Evolutionary conservation across 37 sponge, comb jelly and placozoan genomes (phyloP), one percentile per base, ranked within the genome.

Genomic region (Cliona cf. orientalis): DNA sequence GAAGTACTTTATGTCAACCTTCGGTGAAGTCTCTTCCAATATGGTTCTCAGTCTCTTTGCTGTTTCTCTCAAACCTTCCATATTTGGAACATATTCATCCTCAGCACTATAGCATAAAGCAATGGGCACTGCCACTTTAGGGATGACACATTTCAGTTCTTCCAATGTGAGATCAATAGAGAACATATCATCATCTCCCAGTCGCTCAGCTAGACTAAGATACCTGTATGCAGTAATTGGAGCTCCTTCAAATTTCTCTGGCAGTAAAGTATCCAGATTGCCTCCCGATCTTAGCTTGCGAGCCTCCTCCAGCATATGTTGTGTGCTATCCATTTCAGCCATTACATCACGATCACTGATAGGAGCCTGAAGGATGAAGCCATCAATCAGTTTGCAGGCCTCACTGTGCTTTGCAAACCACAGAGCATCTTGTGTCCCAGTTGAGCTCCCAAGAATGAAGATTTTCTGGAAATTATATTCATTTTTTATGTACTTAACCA

Each of bases 111-210:
- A 87, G 37, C 80, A 79, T 25, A 87, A 63, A 1, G 58, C 0
- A 42, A 87, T 73, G 26, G 87, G 87, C 2, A 87, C 53, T 34
- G 22, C 23, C 26, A 87, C 80, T 45, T 59, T 42, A 3, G 31
- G 9, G 31, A 87, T 68, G 36, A 87, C 80, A 22, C 75, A 59
- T 9, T 35, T 25, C 64, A 87, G 61, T 41, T 87, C 87, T 25
- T 73, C 75, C 22, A 74, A 72, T 4, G 75, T 75, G 23, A 87
- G 45, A 42, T 87, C 87, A 14, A 72, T 39, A 1, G 81, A 80
- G 40, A 87, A 87, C 87, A 87, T 87, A 59, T 87, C 87, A 46
- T 87, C 87, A 69, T 49, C 57, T 12, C 69, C 75, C 29, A 87
- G 75, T 0, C 87, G 62, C 37, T 69, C 87, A 26, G 75, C 44